Conservation (phyloP, 2,113 vertebrate genomes). For the Arizona elegans region DNA sequence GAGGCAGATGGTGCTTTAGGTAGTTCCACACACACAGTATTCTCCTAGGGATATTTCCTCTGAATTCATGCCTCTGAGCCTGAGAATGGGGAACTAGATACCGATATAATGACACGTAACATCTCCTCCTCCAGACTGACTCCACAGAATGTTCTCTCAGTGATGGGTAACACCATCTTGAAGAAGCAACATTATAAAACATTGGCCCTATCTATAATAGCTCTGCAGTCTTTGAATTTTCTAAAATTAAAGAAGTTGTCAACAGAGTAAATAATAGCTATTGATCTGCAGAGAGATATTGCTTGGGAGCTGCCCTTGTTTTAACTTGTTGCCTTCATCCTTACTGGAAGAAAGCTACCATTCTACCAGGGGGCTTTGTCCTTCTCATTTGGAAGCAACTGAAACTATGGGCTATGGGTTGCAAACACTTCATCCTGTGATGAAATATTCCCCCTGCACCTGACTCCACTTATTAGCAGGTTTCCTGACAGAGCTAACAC, state of each 20-base stretch:
- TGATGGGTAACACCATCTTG: background rate
- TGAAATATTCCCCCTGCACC: background rate
- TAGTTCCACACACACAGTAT: background rate
- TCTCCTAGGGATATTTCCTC: background rate
- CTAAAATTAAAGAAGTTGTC: background rate
- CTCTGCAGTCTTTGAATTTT: background rate
- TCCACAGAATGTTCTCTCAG: background rate
- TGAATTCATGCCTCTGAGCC: background rate
- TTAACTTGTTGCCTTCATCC: background rate
- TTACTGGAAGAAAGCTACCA: background rate
- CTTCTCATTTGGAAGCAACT: background rate
- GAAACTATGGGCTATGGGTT: background rate
- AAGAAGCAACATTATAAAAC: background rate
- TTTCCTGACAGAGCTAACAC: background rate
- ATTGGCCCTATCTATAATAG: background rate
- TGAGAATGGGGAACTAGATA: background rate
- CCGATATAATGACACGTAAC: background rate
- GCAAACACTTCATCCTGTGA: background rate
- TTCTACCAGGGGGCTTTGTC: background rate
- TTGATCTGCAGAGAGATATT: background rate
- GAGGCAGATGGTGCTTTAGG: background rate
- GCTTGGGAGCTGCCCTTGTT: background rate
- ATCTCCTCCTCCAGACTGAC: background rate
- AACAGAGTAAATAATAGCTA: background rate
- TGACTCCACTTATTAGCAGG: background rate